Conservation (phyloP, 2,113 vertebrate species). For the Crocuta crocuta region DNA sequence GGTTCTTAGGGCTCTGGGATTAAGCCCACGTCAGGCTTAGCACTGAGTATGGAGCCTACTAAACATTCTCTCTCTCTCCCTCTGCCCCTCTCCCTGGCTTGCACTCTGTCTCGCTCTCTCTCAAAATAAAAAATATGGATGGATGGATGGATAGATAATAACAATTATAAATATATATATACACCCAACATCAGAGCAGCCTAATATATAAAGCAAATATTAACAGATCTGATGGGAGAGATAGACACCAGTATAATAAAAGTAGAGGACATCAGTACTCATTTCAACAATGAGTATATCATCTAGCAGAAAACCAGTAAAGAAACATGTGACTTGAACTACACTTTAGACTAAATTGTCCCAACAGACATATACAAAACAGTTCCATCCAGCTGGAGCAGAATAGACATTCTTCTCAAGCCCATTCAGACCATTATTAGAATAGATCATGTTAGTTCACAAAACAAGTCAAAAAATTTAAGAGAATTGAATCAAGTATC, state of each 20-base stretch:
- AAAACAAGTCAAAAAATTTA: background rate
- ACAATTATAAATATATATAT: background rate
- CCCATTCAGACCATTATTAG: background rate
- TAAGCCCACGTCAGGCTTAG: too few relatives aligned
- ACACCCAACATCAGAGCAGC: background rate
- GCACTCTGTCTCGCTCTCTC: too few relatives aligned
- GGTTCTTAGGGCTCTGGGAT: too few relatives aligned
- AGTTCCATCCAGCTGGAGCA: background rate
- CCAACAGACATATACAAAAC: background rate
- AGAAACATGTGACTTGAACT: background rate
- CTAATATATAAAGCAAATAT: background rate
- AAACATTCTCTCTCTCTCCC: too few relatives aligned
- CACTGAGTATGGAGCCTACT: too few relatives aligned
- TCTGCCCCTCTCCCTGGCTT: too few relatives aligned
- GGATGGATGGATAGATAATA: background rate
- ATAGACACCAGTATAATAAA: background rate
- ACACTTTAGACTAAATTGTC: background rate
- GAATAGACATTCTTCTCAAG: background rate
- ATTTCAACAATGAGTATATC: background rate
- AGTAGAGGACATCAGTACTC: background rate
- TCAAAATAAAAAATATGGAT: too few relatives aligned
- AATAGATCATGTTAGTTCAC: background rate
- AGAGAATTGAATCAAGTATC: background rate
- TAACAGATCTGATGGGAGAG: background rate
- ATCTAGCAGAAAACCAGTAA: background rate